Evolutionary conservation across 2,888 invertebrate genomes (phyloP).

Genomic region (Sepiola atlantica): DNA sequence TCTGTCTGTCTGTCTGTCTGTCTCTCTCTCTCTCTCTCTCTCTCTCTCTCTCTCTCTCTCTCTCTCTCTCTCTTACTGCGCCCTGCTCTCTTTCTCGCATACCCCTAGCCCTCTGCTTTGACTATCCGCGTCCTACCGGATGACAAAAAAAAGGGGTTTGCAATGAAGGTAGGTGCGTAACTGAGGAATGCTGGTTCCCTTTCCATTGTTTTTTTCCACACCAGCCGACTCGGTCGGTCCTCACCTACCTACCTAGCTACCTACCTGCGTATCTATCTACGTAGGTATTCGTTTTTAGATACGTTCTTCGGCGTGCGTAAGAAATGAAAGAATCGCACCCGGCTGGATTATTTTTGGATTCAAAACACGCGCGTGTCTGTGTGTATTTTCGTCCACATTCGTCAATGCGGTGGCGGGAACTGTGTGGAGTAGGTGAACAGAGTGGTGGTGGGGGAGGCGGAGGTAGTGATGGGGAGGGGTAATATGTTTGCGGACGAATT

Average conservation of each 20-base stretch:
- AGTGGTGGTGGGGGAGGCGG: not conserved
- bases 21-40: not conserved
- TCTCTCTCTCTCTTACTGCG: no score
- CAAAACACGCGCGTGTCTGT: not conserved
- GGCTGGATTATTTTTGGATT: not conserved
- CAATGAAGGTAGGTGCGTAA: not conserved
- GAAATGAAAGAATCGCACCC: not conserved
- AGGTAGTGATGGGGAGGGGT: not conserved
- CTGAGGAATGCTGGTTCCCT: not conserved
- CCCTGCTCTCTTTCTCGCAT: no score
- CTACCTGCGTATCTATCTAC: not conserved
- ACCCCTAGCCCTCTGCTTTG: no score
- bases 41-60: not conserved
- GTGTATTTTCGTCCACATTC: not conserved
- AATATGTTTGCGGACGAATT: not conserved
- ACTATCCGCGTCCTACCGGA: no score
- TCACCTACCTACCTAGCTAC: not conserved
- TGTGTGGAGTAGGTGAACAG: no score
- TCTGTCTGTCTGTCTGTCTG: not conserved
- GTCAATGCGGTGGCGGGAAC: no score
- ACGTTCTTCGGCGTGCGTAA: not conserved
- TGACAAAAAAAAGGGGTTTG: no score
- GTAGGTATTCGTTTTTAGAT: not conserved
- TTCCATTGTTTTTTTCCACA: not conserved
- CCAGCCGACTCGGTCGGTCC: not conserved